Evolutionary conservation across 2,888 invertebrate species (phyloP).

Genomic region (Polydesmus complanatus): DNA sequence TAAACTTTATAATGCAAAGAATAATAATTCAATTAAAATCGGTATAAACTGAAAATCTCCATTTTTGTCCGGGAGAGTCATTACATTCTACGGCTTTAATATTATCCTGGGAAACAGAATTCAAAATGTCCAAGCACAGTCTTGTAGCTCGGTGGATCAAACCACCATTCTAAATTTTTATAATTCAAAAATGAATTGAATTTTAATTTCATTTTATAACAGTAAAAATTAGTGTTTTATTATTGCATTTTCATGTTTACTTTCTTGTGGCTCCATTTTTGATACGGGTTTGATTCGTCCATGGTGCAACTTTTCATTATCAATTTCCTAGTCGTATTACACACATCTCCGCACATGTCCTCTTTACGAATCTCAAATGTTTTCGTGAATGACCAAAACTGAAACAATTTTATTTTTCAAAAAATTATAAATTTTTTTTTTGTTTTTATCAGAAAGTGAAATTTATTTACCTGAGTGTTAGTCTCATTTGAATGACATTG

Average conservation of each 20-base stretch:
- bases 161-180: conserved; percentile 1
- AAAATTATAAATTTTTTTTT: not conserved
- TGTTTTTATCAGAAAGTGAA: conserved; percentile 8
- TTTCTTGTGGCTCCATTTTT: conserved; percentile 24
- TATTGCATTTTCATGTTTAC: conserved; percentile 19
- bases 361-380: conserved; percentile 60
- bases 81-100: conserved; percentile 24
- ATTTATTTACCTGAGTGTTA: conserved; percentile 43
- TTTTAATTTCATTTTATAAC: too few relatives aligned
- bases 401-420: conserved; percentile 15
- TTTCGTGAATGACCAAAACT: conserved; percentile 56
- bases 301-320: conserved; percentile 20
- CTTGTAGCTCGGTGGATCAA: conserved; percentile 31
- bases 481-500: conserved; percentile 52
- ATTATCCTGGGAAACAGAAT: conserved; percentile 22
- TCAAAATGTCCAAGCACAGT: conserved; percentile 42
- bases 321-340: conserved; percentile 15
- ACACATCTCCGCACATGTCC: conserved; percentile 49
- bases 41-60: conserved; percentile 27
- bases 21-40: too few relatives aligned
- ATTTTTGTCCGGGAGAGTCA: conserved; percentile 24
- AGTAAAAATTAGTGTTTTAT: too few relatives aligned
- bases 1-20: too few relatives aligned
- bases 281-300: conserved; percentile 15
- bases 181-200: not conserved